Percentiles rank a stretch among this genome's conserved stretches.
Conservation (phyloP, 2,888 invertebrate genomes). For the Deladenus siricidicola region DNA sequence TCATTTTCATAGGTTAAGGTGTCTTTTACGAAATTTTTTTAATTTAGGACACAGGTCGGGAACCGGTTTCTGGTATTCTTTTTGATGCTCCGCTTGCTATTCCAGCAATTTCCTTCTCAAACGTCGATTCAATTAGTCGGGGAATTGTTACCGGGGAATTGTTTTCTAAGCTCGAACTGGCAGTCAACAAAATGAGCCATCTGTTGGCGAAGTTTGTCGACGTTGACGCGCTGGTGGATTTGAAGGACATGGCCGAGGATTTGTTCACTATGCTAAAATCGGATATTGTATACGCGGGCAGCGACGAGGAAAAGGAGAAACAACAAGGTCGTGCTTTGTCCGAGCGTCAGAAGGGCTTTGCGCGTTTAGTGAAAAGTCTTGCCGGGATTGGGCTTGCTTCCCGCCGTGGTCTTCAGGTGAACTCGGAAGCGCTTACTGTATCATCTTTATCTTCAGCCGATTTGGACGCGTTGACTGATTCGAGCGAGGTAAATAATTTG, state of each 20-base stretch:
- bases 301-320: constrained; percentile 38
- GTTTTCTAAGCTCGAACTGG: constrained; percentile 17
- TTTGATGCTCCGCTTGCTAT: not conserved
- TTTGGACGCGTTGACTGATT: not conserved
- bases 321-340: constrained; percentile 27
- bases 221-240: constrained; percentile 23
- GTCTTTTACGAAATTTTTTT: too few species aligned
- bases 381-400: constrained; percentile 20
- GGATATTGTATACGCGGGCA: constrained; percentile 4
- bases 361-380: constrained; percentile 22
- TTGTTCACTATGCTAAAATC: constrained; percentile 6
- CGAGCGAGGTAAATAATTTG: too few species aligned
- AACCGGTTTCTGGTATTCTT: constrained; percentile 1
- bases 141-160: too few species aligned
- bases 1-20: too few species aligned
- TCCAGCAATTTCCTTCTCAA: not conserved
- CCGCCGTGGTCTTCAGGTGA: constrained; percentile 21
- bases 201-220: constrained; percentile 15
- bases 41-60: constrained; percentile 13
- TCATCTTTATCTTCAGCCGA: constrained; percentile 6
- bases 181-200: not conserved
- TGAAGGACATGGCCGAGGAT: constrained; percentile 1
- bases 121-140: too few species aligned
- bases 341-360: constrained; percentile 25
- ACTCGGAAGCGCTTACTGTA: constrained; percentile 24